A percentile compares a stretch with the other conserved stretches of the same genome.
Evolutionary conservation across 2,888 invertebrate genomes (phyloP).

Genomic region (Gymnocheta viridis): DNA sequence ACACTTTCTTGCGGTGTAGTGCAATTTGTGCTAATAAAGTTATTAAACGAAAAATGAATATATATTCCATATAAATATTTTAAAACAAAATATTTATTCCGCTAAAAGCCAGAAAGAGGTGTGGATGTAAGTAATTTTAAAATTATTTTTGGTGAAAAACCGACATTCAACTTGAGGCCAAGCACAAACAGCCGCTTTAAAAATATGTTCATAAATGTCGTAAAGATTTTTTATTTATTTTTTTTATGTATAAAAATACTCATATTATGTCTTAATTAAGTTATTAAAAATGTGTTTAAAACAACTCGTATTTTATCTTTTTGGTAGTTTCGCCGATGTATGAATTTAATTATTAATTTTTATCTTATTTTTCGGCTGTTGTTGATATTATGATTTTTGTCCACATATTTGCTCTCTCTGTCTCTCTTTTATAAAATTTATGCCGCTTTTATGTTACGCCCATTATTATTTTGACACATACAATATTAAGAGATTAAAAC

Average conservation of each 20-base stretch:
- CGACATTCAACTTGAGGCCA: slow-evolving; percentile 55
- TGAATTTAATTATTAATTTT: slow-evolving; percentile 60
- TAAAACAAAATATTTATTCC: slow-evolving; percentile 1
- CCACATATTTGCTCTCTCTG: slow-evolving; percentile 1
- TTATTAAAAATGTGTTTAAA: slow-evolving; percentile 51
- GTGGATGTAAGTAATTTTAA: slow-evolving; percentile 66
- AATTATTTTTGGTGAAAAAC: slow-evolving; percentile 48
- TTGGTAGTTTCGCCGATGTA: slow-evolving; percentile 6
- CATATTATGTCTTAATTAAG: slow-evolving; percentile 56
- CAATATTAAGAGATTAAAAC: slow-evolving; percentile 34
- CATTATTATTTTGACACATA: slow-evolving; percentile 60
- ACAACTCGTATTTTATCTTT: not conserved
- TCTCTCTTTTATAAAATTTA: slow-evolving; percentile 43
- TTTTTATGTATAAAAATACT: slow-evolving; percentile 11
- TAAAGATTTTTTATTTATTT: too few relatives aligned
- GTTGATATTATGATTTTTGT: slow-evolving; percentile 57
- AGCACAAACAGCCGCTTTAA: not conserved
- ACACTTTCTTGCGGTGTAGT: not conserved
- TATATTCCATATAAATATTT: slow-evolving; percentile 15
- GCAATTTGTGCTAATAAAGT: slow-evolving; percentile 33
- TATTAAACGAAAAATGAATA: slow-evolving; percentile 28
- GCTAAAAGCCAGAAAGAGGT: slow-evolving; percentile 15
- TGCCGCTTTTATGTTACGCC: slow-evolving; percentile 66
- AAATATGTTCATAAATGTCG: slow-evolving; percentile 22
- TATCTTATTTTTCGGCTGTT: slow-evolving; percentile 39